Evolutionary conservation across 1,140 invertebrate species (phyloP).

Genomic region (Sogatella furcifera): DNA sequence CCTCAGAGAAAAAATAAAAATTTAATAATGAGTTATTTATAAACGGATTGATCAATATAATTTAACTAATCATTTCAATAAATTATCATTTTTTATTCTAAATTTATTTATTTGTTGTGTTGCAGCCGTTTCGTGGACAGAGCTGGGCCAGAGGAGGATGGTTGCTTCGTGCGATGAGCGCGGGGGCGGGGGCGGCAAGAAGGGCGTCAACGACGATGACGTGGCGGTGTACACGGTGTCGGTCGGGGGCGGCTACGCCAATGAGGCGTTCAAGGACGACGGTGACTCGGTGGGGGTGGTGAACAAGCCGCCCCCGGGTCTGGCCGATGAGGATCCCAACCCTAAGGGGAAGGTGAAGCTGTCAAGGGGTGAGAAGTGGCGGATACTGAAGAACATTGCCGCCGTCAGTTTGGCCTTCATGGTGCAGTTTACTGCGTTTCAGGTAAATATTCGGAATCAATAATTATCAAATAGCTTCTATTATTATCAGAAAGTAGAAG

Average conservation of each 20-base stretch:
- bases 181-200: background rate
- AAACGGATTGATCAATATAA: too few species aligned
- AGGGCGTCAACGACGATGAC: background rate
- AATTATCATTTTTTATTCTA: too few species aligned
- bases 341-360: conserved; percentile 64
- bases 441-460: background rate
- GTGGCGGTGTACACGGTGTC: conserved; percentile 7
- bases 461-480: too few species aligned
- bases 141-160: background rate
- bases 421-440: conserved; percentile 86
- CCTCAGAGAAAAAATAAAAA: too few species aligned
- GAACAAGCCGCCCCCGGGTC: conserved; percentile 34
- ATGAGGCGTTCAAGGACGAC: conserved; percentile 52
- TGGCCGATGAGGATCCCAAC: conserved; percentile 46
- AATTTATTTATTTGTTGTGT: background rate
- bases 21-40: too few species aligned
- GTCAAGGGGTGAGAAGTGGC: conserved; percentile 66
- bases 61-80: too few species aligned
- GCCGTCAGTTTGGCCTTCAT: conserved; percentile 80
- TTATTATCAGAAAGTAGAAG: too few species aligned
- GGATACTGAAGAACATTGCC: conserved; percentile 78
- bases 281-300: conserved; percentile 27
- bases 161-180: background rate
- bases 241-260: conserved; percentile 40
- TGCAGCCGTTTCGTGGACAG: background rate